Conservation (phyloP, 2,113 vertebrate genomes). For the Odocoileus hemionus region DNA sequence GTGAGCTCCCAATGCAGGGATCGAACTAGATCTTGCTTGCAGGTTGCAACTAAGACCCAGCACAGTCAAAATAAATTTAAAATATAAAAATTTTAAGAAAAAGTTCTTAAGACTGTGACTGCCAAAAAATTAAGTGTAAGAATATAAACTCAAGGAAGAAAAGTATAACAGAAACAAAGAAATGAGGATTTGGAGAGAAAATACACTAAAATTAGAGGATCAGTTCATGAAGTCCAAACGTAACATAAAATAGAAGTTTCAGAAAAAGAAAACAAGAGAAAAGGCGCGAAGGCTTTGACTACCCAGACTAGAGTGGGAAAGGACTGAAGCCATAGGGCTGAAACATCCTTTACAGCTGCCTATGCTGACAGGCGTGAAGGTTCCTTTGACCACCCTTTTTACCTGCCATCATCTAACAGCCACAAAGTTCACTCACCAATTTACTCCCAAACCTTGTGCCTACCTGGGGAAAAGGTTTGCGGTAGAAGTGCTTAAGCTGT, state of each 20-base stretch:
- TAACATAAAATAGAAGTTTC: background rate
- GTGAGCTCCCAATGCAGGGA: background rate
- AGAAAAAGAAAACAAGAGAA: background rate
- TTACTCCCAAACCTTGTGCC: background rate
- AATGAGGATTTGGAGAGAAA: background rate
- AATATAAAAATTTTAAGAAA: background rate
- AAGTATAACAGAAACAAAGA: background rate
- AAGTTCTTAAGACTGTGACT: background rate
- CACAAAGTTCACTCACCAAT: background rate
- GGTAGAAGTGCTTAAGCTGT: conserved; percentile 88
- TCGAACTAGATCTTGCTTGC: background rate
- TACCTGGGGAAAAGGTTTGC: conserved; percentile 73
- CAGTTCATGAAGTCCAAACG: background rate
- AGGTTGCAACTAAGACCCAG: background rate
- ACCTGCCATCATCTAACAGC: background rate
- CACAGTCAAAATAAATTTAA: background rate
- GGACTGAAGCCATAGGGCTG: background rate
- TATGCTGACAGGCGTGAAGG: background rate
- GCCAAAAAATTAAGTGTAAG: background rate
- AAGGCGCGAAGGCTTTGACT: background rate
- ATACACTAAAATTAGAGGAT: background rate
- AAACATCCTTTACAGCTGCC: background rate
- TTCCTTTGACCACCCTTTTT: background rate
- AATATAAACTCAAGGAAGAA: background rate
- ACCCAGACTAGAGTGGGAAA: background rate